Evolutionary conservation across 1,140 invertebrate species (phyloP), one percentile per base, ranked within the genome.

Genomic region (Drosophila busckii): DNA sequence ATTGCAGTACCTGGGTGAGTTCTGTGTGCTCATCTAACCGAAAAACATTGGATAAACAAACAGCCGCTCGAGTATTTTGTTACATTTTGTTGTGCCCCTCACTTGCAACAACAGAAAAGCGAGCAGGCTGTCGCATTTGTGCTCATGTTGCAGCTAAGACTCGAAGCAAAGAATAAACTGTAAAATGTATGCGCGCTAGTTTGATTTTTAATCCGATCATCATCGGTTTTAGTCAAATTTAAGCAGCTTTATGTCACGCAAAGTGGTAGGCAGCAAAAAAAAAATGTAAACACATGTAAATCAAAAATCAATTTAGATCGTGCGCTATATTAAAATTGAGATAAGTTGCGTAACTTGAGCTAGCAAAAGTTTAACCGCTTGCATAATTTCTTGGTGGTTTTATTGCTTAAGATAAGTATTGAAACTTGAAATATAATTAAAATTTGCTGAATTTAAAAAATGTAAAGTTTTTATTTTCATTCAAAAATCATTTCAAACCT

Each of bases 11-110:
- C 44, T 22, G 20, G 10, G 16, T 34, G 58, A 80, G 73, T 65
- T 85, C n/a, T n/a, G 76, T 85, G 76, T 86, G 70, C 76, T 69
- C 78, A 84, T 73, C 80, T 75, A 86, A 86, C 84, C 84, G 78
- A 82, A 84, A 69, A 86, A 86, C 84, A 86, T 82, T 84, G 84
- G 84, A 86, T 86, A 86, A 86, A 86, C 84, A 86, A 86, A 86
- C 70, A 86, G 83, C 60, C 59, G 70, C 38, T 83, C 63, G 68
- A 80, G 69, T 70, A 68, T 73, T 75, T 78, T 84, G 80, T 70
- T 82, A 84, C 69, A 84, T 64, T 58, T 68, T 60, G 50, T 61
- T 55, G 52, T 55, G 38, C 23, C 25, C 35, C 32, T n/a, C n/a
- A n/a, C n/a, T n/a, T n/a, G n/a, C n/a, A n/a, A n/a, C n/a, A n/a